Evolutionary conservation across 2,113 vertebrate species (phyloP), one percentile per base, ranked within the genome.

Genomic region (Chelonoidis abingdonii): DNA sequence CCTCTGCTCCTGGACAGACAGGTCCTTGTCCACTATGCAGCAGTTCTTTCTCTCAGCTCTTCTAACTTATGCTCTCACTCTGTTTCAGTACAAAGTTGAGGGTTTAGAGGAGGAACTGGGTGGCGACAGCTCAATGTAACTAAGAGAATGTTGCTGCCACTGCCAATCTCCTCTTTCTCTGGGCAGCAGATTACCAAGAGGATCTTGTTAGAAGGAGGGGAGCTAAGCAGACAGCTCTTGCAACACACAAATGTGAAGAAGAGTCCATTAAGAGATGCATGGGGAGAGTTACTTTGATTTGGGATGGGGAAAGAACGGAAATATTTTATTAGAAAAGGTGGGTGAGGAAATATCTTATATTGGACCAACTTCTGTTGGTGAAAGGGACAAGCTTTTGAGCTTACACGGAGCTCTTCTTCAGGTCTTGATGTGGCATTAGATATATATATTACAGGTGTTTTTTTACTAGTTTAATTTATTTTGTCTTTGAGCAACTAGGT

Each of bases 41-140:
- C 16, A 35, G 16, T 35, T 65, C 4, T n/a, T 65, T 65, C 62
- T 35, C 62, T 31, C 62, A 65, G 59, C 31, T 65, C 59, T 65
- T 65, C 29, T 35, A 62, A 65, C 59, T 65, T 0, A 0, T 35
- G n/a, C 19, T 56, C 65, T 54, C 14, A 16, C 7, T 27, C 12
- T 1, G 24, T 52, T 78, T 62, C 49, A 72, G 44, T 44, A 27
- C 49, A 80, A 41, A 41, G 38, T 38, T 82, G 2, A 83, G 79
- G 10, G 10, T 89, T 27, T 41, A 52, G 0, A 0, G 19, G 83
- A n/a, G 11, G 6, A 41, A 65, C 16, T 65, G 31, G 31, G 7
- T 54, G 53, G 53, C 19, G 62, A 35, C 31, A 29, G 31, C 62
- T n/a, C 14, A 8, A 5, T 13, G 57, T n/a, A 41, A 59, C 35